Percentiles rank a stretch among this genome's conserved stretches.
Evolutionary conservation across 2,113 vertebrate genomes (phyloP).

Genomic region (Martes martes): DNA sequence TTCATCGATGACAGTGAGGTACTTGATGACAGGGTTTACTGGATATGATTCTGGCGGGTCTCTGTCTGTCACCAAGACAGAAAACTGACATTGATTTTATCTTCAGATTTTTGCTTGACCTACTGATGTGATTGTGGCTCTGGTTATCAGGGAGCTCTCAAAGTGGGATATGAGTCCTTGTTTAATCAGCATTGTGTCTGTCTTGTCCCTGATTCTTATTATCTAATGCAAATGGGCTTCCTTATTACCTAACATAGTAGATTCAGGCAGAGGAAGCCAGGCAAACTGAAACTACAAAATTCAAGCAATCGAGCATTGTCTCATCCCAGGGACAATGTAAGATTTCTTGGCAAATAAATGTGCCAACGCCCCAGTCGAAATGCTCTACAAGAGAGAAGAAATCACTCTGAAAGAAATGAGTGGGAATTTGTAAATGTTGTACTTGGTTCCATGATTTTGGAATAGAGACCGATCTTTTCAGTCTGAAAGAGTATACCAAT

Average conservation of each 20-base stretch:
- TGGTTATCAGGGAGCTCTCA: constrained; percentile 43
- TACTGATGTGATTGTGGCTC: constrained; percentile 36
- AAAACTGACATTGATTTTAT: constrained; percentile 56
- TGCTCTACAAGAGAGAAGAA: not conserved
- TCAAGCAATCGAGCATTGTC: not conserved
- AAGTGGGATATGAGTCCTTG: constrained; percentile 4
- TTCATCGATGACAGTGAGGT: not conserved
- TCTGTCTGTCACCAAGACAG: constrained; percentile 12
- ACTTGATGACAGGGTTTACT: not conserved
- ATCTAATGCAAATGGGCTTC: constrained; percentile 64
- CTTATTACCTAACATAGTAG: constrained; percentile 11
- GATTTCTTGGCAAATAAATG: constrained; percentile 17
- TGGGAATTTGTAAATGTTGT: not conserved
- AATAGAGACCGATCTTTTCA: constrained; percentile 12
- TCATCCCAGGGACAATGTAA: not conserved
- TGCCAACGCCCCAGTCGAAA: not conserved
- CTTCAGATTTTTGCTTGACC: constrained; percentile 63
- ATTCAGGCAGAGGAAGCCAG: not conserved
- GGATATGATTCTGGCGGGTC: not conserved
- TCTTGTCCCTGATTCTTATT: constrained; percentile 56
- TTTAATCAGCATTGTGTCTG: constrained; percentile 52
- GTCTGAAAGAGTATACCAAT: not conserved
- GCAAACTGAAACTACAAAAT: constrained; percentile 29
- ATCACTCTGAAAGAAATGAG: constrained; percentile 8
- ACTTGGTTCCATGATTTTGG: constrained; percentile 1